Evolutionary conservation across 2,797 vertebrate species (phyloP).

Genomic region (Erithacus rubecula): DNA sequence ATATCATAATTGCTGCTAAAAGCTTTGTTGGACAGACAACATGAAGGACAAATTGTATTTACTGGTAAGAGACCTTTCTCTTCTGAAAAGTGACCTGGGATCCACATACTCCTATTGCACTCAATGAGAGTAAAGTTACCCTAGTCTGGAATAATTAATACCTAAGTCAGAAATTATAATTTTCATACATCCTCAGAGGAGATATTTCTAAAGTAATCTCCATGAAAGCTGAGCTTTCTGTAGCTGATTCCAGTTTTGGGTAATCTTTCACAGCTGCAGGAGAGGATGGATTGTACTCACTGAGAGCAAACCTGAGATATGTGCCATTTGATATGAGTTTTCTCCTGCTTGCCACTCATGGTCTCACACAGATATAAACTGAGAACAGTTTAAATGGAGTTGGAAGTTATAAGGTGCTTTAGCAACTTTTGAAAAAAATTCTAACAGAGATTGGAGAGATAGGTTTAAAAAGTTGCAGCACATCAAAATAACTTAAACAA

Average conservation of each 20-base stretch:
- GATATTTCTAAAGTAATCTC: not conserved
- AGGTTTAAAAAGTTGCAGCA: not conserved
- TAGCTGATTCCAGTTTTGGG: not conserved
- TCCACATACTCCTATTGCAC: not conserved
- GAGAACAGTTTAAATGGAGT: not conserved
- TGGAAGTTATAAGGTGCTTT: not conserved
- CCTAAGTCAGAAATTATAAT: not conserved
- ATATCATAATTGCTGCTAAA: constrained; percentile 28
- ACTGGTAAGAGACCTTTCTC: not conserved
- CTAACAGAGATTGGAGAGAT: not conserved
- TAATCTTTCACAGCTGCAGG: not conserved
- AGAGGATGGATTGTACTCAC: not conserved
- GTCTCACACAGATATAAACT: not conserved
- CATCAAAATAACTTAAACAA: not conserved
- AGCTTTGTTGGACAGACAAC: not conserved
- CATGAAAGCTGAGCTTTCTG: not conserved
- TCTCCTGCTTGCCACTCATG: not conserved
- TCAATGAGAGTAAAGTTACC: not conserved
- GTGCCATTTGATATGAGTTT: not conserved
- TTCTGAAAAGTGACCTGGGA: not conserved
- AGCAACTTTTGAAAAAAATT: not conserved
- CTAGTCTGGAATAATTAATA: not conserved
- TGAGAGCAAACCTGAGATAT: not conserved
- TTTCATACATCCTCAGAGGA: not conserved
- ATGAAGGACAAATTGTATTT: not conserved